Conservation (phyloP, 2,113 vertebrate genomes). For the Centropus unirufus region DNA sequence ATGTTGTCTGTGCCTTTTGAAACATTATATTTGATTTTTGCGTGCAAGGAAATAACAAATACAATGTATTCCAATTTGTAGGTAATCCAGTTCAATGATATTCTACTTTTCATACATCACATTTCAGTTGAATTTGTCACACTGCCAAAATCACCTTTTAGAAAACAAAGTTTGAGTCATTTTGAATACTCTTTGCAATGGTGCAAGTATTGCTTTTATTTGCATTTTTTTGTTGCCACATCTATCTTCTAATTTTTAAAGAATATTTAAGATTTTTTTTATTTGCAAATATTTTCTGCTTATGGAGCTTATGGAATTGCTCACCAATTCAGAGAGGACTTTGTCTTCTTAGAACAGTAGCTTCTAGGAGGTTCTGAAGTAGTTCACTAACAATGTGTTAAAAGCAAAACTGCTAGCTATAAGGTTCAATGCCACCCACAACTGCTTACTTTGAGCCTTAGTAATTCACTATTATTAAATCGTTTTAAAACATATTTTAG, state of each 20-base stretch:
- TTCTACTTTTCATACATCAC: conserved; percentile 2
- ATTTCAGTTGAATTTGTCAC: neutral
- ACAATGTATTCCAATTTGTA: conserved; percentile 38
- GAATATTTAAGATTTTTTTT: neutral
- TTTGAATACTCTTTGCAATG: neutral
- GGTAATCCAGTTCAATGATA: conserved; percentile 32
- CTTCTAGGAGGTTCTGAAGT: neutral
- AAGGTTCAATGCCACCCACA: neutral
- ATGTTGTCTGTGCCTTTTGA: neutral
- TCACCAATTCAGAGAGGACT: neutral
- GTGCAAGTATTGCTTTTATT: neutral
- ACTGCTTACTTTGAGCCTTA: neutral
- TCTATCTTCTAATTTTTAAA: neutral
- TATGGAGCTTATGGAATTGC: neutral
- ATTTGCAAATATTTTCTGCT: neutral
- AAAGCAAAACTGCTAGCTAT: neutral
- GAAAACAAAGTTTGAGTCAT: neutral
- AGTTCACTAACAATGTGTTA: neutral
- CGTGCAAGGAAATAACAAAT: conserved; percentile 5
- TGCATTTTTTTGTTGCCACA: neutral
- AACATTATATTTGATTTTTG: conserved; percentile 2
- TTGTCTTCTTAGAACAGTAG: neutral
- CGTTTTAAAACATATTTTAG: neutral
- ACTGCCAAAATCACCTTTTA: neutral
- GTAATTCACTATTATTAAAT: neutral